Evolutionary conservation across 2,888 invertebrate species (phyloP).

Genomic region (Orchesella flavescens): DNA sequence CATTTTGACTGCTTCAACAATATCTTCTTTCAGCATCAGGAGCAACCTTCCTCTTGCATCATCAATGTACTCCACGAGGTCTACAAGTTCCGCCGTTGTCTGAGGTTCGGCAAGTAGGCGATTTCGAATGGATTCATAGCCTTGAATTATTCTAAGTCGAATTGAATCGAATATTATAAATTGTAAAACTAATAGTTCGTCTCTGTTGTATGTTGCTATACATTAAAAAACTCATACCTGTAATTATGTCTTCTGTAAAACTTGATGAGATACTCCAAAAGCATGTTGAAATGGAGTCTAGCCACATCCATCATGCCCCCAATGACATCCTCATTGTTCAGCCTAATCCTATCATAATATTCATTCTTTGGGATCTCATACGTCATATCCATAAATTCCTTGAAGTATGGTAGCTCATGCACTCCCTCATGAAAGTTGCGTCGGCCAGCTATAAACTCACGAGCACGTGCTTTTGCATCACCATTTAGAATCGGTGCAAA

Average conservation of each 20-base stretch:
- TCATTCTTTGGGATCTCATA: constrained; percentile 69
- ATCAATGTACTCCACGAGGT: constrained; percentile 86
- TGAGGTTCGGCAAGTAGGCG: constrained; percentile 83
- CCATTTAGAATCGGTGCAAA: constrained; percentile 68
- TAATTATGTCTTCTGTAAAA: constrained; percentile 60
- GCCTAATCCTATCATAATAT: constrained; percentile 62
- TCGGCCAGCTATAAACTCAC: constrained; percentile 58
- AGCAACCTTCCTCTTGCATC: constrained; percentile 84
- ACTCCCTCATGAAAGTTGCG: constrained; percentile 67
- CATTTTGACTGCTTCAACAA: constrained; percentile 80
- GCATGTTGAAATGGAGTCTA: constrained; percentile 61
- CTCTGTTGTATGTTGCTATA: not conserved
- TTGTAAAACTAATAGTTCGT: too few relatives aligned
- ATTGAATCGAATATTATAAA: too few relatives aligned
- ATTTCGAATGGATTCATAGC: constrained; percentile 82
- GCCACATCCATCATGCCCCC: constrained; percentile 64
- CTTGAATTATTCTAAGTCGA: constrained; percentile 75
- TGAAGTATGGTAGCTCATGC: constrained; percentile 62
- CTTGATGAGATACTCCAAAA: constrained; percentile 44
- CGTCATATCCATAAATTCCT: constrained; percentile 59
- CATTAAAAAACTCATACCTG: constrained; percentile 36
- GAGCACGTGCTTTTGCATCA: constrained; percentile 58
- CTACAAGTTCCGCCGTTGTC: constrained; percentile 87
- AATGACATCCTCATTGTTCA: constrained; percentile 70
- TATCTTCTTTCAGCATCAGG: constrained; percentile 81